Evolutionary conservation across 2,113 vertebrate species (phyloP), one percentile per base, ranked within the genome.

Genomic region (Hiodon alosoides): DNA sequence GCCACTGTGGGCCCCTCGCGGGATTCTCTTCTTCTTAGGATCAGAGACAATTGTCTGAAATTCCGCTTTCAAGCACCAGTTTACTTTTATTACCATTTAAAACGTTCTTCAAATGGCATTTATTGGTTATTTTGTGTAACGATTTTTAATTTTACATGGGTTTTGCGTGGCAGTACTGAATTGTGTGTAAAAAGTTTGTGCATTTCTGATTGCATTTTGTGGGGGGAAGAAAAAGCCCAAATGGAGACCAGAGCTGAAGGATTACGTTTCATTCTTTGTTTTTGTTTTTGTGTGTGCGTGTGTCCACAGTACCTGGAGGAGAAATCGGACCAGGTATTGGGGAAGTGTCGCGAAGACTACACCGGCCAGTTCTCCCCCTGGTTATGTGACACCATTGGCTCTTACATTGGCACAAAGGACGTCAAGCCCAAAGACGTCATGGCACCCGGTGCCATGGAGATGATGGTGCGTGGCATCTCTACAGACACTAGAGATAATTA

Each of bases 351-450:
- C 88, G 94, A 94, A 14, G 95, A 98, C 79, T 98, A 98, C 70
- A 74, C 90, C 3, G 95, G 94, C 78, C 97, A 98, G n/a, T 99
- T 98, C 85, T 99, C 97, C 59, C 97, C 97, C 52, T 99, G 97
- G 97, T 98, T 95, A 16, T 99, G 97, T 87, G 97, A 98, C 81
- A 98, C 96, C 72, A 98, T 99, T 72, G 92, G 96, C 89, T 98
- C 97, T 82, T 99, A 99, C 87, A 98, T 99, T 80, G 94, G 95
- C 88, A 94, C 94, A 90, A 98, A 98, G 93, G 96, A 99, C 76
- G 90, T 90, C 85, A 98, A 98, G 93, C 93, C 95, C 90, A 98
- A 97, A 95, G 97, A 98, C 47, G 89, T 91, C 73, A 93, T 95
- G 89, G 91, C 90, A 79, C 85, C 93, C 10, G 93, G 92, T 66